Conservation (phyloP, 1,140 invertebrate species). For the Lerema accius region DNA sequence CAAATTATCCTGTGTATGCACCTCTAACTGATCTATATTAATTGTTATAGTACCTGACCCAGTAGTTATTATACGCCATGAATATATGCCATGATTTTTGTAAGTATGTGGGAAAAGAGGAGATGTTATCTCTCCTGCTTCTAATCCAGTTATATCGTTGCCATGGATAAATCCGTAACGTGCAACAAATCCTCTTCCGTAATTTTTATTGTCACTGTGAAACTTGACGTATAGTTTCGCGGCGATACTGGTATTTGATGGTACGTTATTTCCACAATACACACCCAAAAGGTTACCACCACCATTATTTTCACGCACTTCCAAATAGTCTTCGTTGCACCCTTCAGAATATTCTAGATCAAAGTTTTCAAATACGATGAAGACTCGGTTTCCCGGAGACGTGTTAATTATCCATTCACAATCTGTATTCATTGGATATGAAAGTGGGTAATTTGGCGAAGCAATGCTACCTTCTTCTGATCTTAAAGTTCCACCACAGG, state of each 20-base stretch:
- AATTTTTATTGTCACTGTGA: constrained; percentile 86
- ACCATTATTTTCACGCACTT: constrained; percentile 87
- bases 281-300: constrained; percentile 86
- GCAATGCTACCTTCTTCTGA: constrained; percentile 86
- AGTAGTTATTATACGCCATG: constrained; percentile 89
- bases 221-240: constrained; percentile 92
- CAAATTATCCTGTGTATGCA: too few species aligned
- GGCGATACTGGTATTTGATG: constrained; percentile 82
- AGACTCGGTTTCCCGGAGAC: constrained; percentile 86
- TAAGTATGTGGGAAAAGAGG: constrained; percentile 88
- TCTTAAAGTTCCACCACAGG: constrained; percentile 88
- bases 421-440: constrained; percentile 88
- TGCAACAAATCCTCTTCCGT: constrained; percentile 89
- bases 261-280: constrained; percentile 87
- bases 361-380: constrained; percentile 86
- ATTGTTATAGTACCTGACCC: too few species aligned
- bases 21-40: too few species aligned
- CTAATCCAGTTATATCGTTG: constrained; percentile 84
- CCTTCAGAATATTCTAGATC: constrained; percentile 87
- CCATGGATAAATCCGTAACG: constrained; percentile 87
- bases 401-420: constrained; percentile 90
- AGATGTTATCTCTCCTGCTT: constrained; percentile 87
- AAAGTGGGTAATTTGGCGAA: constrained; percentile 91
- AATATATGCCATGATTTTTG: constrained; percentile 74
- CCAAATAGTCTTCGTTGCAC: constrained; percentile 93